phyloP scores from a whole-genome alignment of 1,140 invertebrate species.

The Drosophila sproati region DNA sequence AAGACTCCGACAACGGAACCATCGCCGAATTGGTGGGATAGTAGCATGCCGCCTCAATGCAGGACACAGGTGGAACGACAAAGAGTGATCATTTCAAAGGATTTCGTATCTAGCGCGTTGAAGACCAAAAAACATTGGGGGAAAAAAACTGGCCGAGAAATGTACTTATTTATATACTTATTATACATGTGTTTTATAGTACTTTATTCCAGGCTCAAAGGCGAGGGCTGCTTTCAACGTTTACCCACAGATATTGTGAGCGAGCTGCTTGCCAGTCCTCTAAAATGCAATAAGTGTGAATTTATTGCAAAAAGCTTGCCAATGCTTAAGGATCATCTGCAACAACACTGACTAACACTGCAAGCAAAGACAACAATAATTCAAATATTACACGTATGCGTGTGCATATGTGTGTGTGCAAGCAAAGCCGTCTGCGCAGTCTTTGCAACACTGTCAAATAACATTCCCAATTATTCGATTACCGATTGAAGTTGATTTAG shows the following conservation, averaged over 20 bases:
- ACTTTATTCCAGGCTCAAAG: too few species aligned
- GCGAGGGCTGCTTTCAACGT: constrained; percentile 86
- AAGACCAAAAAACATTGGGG: constrained; percentile 96
- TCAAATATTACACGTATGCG: neutral
- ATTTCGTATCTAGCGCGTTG: constrained; percentile 92
- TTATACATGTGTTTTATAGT: constrained; percentile 85
- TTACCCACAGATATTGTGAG: constrained; percentile 86
- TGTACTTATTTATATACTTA: neutral
- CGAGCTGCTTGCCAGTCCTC: constrained; percentile 86
- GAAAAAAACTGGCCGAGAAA: constrained; percentile 86
- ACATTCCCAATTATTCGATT: neutral
- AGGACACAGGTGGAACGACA: too few species aligned
- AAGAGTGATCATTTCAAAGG: constrained; percentile 88
- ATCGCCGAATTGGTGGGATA: too few species aligned
- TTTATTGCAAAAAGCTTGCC: constrained; percentile 89
- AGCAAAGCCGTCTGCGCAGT: neutral
- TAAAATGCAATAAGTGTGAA: constrained; percentile 91
- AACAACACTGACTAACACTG: constrained; percentile 75
- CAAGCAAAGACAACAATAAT: neutral
- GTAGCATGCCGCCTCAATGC: too few species aligned
- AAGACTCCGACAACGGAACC: too few species aligned
- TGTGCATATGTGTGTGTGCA: neutral
- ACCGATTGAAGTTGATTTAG: neutral
- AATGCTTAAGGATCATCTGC: constrained; percentile 89
- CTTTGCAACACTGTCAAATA: constrained; percentile 16